phyloP scores from a whole-genome alignment of 2,113 vertebrate genomes.

The Varanus salvator region DNA sequence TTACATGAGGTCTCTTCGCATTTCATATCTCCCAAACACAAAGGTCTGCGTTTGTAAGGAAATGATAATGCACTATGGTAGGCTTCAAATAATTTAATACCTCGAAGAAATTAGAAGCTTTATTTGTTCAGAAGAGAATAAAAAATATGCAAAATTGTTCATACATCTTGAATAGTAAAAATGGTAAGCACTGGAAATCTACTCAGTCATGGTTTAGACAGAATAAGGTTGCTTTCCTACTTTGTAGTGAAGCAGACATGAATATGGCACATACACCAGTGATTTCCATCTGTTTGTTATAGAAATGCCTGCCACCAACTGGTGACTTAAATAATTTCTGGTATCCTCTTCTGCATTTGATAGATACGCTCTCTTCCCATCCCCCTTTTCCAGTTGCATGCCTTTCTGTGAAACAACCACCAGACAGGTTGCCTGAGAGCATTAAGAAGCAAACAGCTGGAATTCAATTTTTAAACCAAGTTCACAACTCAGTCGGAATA shows the following conservation, averaged over 20 bases:
- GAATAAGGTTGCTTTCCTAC: background rate
- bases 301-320: background rate
- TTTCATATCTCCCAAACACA: background rate
- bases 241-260: background rate
- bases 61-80: background rate
- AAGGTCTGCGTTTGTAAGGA: background rate
- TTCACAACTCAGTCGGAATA: background rate
- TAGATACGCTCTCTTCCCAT: fast-evolving
- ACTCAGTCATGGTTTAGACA: background rate
- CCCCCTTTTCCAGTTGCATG: background rate
- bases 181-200: background rate
- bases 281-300: fast-evolving
- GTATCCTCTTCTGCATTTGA: background rate
- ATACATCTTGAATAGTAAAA: background rate
- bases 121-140: background rate
- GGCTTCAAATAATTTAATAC: background rate
- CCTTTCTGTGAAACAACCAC: fast-evolving
- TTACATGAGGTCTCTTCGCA: background rate
- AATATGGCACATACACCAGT: background rate
- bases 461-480: background rate
- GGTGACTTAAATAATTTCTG: background rate
- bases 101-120: background rate
- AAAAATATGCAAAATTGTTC: background rate
- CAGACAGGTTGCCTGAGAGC: background rate
- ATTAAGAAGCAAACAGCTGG: background rate